Base-by-base conservation (phyloP, 2,113 vertebrate genomes). In the Cygnus atratus region DNA sequence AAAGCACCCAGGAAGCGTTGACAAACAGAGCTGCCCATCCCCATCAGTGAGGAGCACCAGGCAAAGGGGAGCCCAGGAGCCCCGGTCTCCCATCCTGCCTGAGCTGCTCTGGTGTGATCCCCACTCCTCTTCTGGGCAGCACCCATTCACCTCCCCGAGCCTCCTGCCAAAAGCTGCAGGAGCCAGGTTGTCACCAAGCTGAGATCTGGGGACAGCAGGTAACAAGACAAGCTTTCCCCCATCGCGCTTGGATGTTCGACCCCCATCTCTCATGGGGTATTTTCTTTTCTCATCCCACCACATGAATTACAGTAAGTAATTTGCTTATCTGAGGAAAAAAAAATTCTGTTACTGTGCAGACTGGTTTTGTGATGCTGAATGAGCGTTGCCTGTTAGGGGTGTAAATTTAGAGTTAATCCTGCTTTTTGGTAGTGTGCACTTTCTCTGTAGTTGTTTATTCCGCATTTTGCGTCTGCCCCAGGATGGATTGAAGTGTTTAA, bases 401-500 rank as follows among this genome's bases (percentile, higher is more conserved):
- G 55, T 80, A 76, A 90, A 78, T 48, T 43, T 15, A 84, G 57
- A 75, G 75, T 79, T 89, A 91, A 92, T 86, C 66, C 70, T 76
- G 65, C n/a, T 67, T 90, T 90, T 85, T 90, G 25, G 74, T 16
- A 25, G 44, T 22, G 35, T 75, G 48, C n/a, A n/a, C 66, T 95
- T 96, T 94, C 85, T 59, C 91, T 81, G 55, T 59, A 61, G 85
- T 93, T 95, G 73, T 78, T 84, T 94, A 81, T 94, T 92, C 71
- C 95, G 84, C 7, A 9, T 84, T 66, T 83, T 87, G 20, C 63
- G 74, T 77, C 84, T 4, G 19, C 80, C 83, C 82, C 67, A 76
- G 72, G 41, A 96, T 35, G 59, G 92, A 92, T 92, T 89, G 93
- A 96, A 88, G 84, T 71, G 73, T 74, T 97, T 92, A 92, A 97